A percentile compares a stretch with the other conserved stretches of the same genome.
Evolutionary conservation across 2,888 invertebrate species (phyloP).

Genomic region (Crematogaster levior): DNA sequence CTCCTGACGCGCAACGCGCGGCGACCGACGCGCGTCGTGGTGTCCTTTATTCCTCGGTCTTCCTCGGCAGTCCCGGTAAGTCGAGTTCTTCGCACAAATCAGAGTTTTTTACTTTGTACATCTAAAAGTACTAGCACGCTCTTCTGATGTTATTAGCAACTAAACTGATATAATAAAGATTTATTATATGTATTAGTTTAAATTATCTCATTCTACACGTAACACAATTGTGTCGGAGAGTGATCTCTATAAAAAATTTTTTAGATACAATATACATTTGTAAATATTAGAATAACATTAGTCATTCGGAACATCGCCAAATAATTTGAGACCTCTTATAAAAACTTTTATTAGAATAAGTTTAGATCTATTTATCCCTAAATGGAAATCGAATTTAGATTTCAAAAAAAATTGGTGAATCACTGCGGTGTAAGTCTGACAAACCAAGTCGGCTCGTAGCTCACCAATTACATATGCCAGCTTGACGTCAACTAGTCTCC

Average conservation of each 20-base stretch:
- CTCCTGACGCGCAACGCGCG: conserved; percentile 92
- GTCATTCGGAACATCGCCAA: background rate
- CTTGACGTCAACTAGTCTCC: no score
- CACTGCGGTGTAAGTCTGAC: no score
- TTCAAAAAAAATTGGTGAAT: no score
- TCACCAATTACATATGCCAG: no score
- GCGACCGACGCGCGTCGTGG: conserved; percentile 92
- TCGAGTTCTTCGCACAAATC: conserved; percentile 74
- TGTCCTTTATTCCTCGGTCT: conserved; percentile 95
- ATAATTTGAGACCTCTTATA: background rate
- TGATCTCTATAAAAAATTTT: background rate
- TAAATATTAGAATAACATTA: background rate
- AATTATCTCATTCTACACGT: background rate
- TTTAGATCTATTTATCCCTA: no score
- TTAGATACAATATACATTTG: background rate
- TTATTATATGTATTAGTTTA: background rate
- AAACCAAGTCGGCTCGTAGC: no score
- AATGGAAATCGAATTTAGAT: no score
- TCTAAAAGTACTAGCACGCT: background rate
- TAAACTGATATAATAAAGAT: background rate
- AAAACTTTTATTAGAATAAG: background rate
- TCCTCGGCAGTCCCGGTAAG: conserved; percentile 96
- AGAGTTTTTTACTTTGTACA: background rate
- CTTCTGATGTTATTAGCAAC: background rate
- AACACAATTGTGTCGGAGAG: background rate